Base-by-base conservation (phyloP, 1,140 invertebrate species). In the Drosophila nebulosa region DNA sequence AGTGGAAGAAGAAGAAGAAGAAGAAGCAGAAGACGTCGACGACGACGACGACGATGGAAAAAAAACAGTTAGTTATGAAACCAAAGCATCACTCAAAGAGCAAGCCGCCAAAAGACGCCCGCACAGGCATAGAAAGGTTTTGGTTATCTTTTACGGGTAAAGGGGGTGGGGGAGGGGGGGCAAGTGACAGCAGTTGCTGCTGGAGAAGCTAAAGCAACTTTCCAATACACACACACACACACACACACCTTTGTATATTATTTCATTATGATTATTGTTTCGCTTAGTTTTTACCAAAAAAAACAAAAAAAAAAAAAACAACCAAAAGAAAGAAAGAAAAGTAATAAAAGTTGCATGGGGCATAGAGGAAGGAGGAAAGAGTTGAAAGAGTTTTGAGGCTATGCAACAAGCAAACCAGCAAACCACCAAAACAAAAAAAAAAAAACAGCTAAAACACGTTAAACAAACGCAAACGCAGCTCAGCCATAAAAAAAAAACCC, bases 61-160 rank as follows among this genome's bases (percentile, higher is more conserved):
- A 60, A 70, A 83, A 84, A 84, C 74, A 61, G 81, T 86, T 85
- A 86, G 81, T 86, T 85, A 86, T 85, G 81, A 85, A 85, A 85
- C 81, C 81, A 73, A 85, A 85, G 81, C 81, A 85, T 85, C 81
- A 85, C 83, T 85, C 81, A 85, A 86, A 85, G 78, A 58, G 18
- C 78, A 52, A 61, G 67, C 80, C 80, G 75, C 80, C 68, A 62
- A 75, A 78, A 86, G 81, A 74, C 81, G 81, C 81, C 81, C 81
- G 81, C 81, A 65, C 81, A 66, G 74, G 57, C 67, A 56, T 68
- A 64, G 42, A 42, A 35, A 32, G n/a, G 1, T 3, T 21, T 14
- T 26, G 35, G 42, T 24, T 32, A 32, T 32, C 3, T 32, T 12
- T 10, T 10, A 9, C 21, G 16, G 24, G 22, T 1, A 46, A 10